These are phyloP conservation scores for Sebastes schlegelii DNA, from an alignment of 2,113 vertebrate species.

Conservation along the genomic window DNA sequence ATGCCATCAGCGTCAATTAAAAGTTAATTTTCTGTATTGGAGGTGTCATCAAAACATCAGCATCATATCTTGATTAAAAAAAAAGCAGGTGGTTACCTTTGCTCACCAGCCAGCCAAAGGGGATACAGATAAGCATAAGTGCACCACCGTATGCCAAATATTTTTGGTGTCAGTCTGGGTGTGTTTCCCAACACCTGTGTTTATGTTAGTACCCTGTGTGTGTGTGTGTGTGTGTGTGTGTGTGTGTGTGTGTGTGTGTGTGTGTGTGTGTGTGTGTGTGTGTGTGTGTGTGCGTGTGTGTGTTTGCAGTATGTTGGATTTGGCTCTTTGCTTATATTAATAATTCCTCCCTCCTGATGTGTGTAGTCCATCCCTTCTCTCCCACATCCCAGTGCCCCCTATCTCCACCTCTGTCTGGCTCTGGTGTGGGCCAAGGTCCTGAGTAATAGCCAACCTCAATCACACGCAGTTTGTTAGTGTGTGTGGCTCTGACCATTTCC, in stretches of 20 bases:
- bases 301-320: conserved; percentile 7
- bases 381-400: conserved; percentile 6
- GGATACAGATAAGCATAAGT: background rate
- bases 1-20: background rate
- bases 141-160: conserved; percentile 3
- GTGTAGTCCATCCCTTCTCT: conserved; percentile 10
- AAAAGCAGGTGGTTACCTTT: background rate
- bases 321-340: conserved; percentile 18
- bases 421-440: conserved; percentile 57
- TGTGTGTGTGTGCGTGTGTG: background rate
- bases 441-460: conserved; percentile 75
- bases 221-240: conserved; percentile 3
- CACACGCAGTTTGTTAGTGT: conserved; percentile 73
- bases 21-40: background rate
- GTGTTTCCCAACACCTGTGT: conserved; percentile 14
- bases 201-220: background rate
- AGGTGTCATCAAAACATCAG: background rate
- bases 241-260: background rate
- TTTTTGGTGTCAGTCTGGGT: background rate
- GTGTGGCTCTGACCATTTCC: conserved; percentile 78
- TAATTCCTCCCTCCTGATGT: conserved; percentile 19
- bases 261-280: conserved; percentile 1
- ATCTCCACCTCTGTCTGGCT: conserved; percentile 51
- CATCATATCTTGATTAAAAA: background rate
- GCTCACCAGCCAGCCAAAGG: background rate